phyloP scores from a whole-genome alignment of 2,797 vertebrate genomes.

The Gallinago nigripennis region DNA sequence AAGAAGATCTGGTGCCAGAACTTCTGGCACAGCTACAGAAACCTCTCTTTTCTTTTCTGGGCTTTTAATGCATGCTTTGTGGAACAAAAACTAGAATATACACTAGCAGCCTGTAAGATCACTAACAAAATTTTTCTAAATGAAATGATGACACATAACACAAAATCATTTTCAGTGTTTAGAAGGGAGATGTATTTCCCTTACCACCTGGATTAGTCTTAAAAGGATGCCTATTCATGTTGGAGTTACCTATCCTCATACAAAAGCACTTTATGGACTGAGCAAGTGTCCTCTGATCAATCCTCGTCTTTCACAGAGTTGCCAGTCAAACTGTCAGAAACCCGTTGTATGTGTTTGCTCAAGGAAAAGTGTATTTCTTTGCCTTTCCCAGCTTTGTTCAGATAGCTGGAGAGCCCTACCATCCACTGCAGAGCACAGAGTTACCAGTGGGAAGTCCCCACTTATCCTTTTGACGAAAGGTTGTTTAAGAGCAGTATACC shows the following conservation, averaged over 20 bases:
- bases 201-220: background rate
- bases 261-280: background rate
- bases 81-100: background rate
- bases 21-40: background rate
- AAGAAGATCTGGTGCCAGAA: background rate
- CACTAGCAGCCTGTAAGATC: background rate
- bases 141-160: background rate
- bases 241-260: background rate
- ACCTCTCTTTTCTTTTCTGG: background rate
- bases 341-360: background rate
- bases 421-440: background rate
- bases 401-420: background rate
- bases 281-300: background rate
- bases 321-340: background rate
- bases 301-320: background rate
- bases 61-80: background rate
- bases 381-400: background rate
- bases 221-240: background rate
- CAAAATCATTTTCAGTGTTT: background rate
- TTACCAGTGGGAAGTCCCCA: background rate
- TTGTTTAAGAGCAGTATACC: background rate
- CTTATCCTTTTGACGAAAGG: background rate
- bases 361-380: background rate
- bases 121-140: background rate
- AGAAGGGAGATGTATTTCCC: background rate